Conservation (phyloP, 1,140 invertebrate genomes). For the Monomorium pharaonis region DNA sequence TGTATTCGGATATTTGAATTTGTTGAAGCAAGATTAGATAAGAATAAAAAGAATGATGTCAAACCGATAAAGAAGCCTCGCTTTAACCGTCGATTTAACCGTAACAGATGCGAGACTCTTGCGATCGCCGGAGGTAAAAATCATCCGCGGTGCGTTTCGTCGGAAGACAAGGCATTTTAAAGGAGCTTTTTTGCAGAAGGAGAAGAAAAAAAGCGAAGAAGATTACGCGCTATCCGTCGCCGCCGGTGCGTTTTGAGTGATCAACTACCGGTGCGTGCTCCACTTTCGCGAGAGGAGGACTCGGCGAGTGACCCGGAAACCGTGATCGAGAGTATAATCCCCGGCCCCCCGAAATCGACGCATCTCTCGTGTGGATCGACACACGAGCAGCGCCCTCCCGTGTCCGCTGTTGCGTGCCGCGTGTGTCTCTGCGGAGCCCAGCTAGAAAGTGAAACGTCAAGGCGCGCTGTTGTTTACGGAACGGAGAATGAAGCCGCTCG, state of each 20-base stretch:
- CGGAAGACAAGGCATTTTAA: not conserved
- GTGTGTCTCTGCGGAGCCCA: not conserved
- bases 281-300: conserved; percentile 57
- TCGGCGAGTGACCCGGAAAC: conserved; percentile 18
- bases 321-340: not conserved
- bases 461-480: conserved; percentile 28
- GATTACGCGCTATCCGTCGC: conserved; percentile 11
- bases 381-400: conserved; percentile 21
- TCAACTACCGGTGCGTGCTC: conserved; percentile 49
- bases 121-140: not conserved
- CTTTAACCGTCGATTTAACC: not conserved
- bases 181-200: not conserved
- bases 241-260: conserved; percentile 36
- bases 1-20: not conserved
- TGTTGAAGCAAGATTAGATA: not conserved
- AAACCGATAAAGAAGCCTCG: not conserved
- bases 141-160: not conserved
- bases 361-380: not conserved
- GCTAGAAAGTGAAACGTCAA: too few relatives aligned
- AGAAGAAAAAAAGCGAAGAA: not conserved
- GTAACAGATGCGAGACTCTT: not conserved
- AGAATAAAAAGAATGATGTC: conserved; percentile 7
- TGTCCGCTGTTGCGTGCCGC: not conserved
- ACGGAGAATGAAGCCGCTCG: not conserved
- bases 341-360: conserved; percentile 1